Percentiles rank a stretch among this genome's conserved stretches.
phyloP scores from a whole-genome alignment of 2,113 vertebrate genomes.

The Pangasianodon gigas region DNA sequence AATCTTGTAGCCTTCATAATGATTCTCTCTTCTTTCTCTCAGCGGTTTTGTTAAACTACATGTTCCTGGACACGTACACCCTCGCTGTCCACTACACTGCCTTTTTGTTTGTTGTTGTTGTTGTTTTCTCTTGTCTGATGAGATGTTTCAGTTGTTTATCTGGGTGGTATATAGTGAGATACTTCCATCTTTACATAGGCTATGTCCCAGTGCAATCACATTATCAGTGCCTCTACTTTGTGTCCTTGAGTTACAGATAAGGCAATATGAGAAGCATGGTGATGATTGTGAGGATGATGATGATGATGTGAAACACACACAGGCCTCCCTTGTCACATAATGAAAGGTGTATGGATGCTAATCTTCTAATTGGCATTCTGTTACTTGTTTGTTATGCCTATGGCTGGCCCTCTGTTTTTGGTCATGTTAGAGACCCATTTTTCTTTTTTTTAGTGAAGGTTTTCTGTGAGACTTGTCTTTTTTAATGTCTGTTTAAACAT shows the following conservation, averaged over 20 bases:
- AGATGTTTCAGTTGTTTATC: slow-evolving; percentile 73
- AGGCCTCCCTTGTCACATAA: neutral
- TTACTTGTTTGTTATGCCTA: neutral
- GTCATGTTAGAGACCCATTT: neutral
- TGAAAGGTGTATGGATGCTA: neutral
- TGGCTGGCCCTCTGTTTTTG: neutral
- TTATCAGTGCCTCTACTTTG: slow-evolving; percentile 70
- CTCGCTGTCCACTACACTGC: slow-evolving; percentile 50
- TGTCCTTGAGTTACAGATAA: slow-evolving; percentile 62
- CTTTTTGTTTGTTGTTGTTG: slow-evolving; percentile 66
- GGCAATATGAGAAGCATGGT: slow-evolving; percentile 45
- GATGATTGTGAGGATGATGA: slow-evolving; percentile 18
- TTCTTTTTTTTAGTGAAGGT: neutral
- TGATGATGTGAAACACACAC: slow-evolving; percentile 26
- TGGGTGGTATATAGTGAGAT: slow-evolving; percentile 63
- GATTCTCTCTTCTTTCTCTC: neutral
- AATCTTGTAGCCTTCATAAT: neutral
- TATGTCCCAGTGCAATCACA: slow-evolving; percentile 60
- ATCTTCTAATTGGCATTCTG: neutral
- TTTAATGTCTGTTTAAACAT: slow-evolving; percentile 59
- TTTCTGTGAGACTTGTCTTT: slow-evolving; percentile 47
- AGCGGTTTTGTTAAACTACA: slow-evolving; percentile 17
- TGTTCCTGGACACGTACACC: slow-evolving; percentile 74
- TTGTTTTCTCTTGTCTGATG: slow-evolving; percentile 54
- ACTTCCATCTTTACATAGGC: slow-evolving; percentile 49